Conservation (phyloP, 37 sponge, comb jelly and placozoan genomes). For the Ephydatia muelleri region DNA sequence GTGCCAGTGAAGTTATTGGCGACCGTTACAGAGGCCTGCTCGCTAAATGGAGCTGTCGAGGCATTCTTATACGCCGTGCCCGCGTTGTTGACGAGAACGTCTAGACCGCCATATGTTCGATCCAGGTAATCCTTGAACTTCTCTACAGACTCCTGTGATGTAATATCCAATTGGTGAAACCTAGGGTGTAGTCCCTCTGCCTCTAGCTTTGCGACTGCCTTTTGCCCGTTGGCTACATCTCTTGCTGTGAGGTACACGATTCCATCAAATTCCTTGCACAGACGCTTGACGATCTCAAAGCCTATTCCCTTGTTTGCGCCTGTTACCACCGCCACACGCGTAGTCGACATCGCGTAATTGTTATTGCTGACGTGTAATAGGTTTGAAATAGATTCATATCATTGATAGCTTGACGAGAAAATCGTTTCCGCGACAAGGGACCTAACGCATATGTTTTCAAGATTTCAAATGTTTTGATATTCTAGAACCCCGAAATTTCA, state of each 20-base stretch:
- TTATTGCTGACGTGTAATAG: no score
- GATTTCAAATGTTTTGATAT: no score
- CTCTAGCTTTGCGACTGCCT: constrained; percentile 62
- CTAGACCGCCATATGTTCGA: constrained; percentile 80
- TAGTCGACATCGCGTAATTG: no score
- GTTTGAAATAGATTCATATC: no score
- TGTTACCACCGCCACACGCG: constrained; percentile 80
- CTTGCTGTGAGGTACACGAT: constrained; percentile 86
- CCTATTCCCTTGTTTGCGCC: constrained; percentile 95
- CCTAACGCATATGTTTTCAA: no score
- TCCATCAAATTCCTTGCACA: constrained; percentile 83
- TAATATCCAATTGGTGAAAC: constrained; percentile 90
- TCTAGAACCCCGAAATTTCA: no score
- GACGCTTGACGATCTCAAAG: constrained; percentile 75
- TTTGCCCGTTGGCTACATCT: constrained; percentile 35
- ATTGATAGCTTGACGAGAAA: no score
- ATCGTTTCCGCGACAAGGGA: no score
- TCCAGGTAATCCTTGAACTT: constrained; percentile 37
- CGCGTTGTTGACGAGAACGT: constrained; percentile 92
- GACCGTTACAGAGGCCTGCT: constrained; percentile 77
- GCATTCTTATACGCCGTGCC: constrained; percentile 49
- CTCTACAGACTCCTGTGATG: constrained; percentile 55
- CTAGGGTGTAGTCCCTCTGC: constrained; percentile 66
- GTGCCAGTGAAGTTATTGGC: constrained; percentile 83
- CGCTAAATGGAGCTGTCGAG: constrained; percentile 68